Conservation (phyloP, 2,888 invertebrate genomes). For the Cistogaster globosa region DNA sequence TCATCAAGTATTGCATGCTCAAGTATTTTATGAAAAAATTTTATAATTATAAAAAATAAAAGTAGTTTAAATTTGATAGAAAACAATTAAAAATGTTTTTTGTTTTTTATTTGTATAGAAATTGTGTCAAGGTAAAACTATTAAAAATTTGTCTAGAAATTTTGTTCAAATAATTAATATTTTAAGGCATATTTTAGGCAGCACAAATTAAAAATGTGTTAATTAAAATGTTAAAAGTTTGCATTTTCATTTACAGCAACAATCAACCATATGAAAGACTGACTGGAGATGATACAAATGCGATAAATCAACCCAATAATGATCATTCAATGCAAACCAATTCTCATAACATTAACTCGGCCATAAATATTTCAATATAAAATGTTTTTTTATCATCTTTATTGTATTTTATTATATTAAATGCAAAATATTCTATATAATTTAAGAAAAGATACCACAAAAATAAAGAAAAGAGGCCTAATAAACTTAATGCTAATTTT, state of each 20-base stretch:
- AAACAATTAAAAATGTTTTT: not conserved
- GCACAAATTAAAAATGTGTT: not conserved
- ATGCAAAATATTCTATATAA: not conserved
- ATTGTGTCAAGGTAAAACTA: not conserved
- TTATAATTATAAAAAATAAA: conserved; percentile 38
- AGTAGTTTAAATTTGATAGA: conserved; percentile 3
- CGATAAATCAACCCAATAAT: not conserved
- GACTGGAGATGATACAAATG: conserved; percentile 47
- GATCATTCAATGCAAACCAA: conserved; percentile 22
- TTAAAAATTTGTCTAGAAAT: no score
- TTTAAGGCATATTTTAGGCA: not conserved
- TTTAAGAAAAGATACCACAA: no score
- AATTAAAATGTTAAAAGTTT: not conserved
- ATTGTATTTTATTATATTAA: not conserved
- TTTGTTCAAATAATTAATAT: not conserved
- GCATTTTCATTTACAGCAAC: conserved; percentile 55
- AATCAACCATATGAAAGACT: conserved; percentile 67
- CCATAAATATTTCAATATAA: conserved; percentile 13
- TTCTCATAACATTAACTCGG: conserved; percentile 1
- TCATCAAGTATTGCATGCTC: conserved; percentile 40
- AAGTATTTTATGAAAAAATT: conserved; percentile 62
- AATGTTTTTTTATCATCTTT: not conserved
- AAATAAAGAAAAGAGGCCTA: not conserved
- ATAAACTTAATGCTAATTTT: conserved; percentile 70
- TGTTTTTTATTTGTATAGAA: not conserved